Evolutionary conservation across 2,797 vertebrate species (phyloP).

Genomic region (Muscicapa striata): DNA sequence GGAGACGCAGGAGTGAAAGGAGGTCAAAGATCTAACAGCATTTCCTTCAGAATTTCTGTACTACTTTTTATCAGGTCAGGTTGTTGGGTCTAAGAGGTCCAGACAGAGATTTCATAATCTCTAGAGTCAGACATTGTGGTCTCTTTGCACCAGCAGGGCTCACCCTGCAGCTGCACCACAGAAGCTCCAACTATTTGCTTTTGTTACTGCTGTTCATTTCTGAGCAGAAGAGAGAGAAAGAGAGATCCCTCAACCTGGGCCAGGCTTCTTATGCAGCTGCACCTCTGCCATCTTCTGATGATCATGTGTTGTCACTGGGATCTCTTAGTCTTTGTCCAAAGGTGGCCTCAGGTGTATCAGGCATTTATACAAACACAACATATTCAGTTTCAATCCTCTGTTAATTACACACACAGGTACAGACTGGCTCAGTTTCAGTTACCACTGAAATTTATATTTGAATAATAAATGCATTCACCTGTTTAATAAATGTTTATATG

Average conservation of each 20-base stretch:
- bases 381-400: neutral
- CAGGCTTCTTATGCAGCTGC: neutral
- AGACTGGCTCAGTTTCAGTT: neutral
- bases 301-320: neutral
- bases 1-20: neutral
- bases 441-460: conserved; percentile 32
- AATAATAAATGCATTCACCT: conserved; percentile 58
- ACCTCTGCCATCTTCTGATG: neutral
- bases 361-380: neutral
- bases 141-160: neutral
- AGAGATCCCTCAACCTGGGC: neutral
- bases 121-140: neutral
- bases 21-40: neutral
- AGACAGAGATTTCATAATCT: neutral
- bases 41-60: neutral
- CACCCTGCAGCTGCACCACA: neutral
- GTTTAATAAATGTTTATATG: conserved; percentile 56
- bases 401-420: neutral
- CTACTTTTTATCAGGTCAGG: neutral
- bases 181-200: neutral
- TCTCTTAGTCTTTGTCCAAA: neutral
- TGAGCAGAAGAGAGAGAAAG: neutral
- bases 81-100: neutral
- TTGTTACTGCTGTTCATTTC: neutral
- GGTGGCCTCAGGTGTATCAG: neutral